Evolutionary conservation across 2,797 vertebrate genomes (phyloP).

Genomic region (Rhabdophis nuchalis): DNA sequence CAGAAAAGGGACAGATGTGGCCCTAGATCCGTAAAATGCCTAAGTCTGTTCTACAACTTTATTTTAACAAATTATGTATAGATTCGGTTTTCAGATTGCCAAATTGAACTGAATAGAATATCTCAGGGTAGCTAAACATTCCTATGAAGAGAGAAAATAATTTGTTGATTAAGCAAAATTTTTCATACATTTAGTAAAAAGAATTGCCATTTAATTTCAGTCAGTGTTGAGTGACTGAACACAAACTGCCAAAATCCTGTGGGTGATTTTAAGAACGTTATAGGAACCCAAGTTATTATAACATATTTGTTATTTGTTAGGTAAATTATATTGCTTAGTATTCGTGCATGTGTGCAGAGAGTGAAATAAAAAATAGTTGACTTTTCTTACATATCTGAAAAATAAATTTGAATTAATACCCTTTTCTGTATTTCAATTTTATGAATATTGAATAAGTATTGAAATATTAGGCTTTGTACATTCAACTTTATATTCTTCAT

Average conservation of each 20-base stretch:
- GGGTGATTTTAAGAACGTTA: not conserved
- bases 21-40: not conserved
- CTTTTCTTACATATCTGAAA: not conserved
- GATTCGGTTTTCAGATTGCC: not conserved
- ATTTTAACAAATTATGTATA: not conserved
- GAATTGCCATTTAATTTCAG: not conserved
- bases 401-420: not conserved
- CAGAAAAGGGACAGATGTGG: not conserved
- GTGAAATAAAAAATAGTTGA: not conserved
- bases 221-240: not conserved
- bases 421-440: not conserved
- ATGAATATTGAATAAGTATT: not conserved
- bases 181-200: not conserved
- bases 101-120: not conserved
- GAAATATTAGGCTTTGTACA: not conserved
- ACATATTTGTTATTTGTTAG: not conserved
- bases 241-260: not conserved
- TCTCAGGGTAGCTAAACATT: not conserved
- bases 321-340: not conserved
- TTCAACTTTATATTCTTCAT: not conserved
- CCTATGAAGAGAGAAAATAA: not conserved
- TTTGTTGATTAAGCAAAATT: not conserved
- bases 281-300: not conserved
- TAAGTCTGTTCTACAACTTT: not conserved
- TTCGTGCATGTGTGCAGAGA: not conserved